Conservation (phyloP, 2,797 vertebrate genomes). For the Discoglossus pictus region DNA sequence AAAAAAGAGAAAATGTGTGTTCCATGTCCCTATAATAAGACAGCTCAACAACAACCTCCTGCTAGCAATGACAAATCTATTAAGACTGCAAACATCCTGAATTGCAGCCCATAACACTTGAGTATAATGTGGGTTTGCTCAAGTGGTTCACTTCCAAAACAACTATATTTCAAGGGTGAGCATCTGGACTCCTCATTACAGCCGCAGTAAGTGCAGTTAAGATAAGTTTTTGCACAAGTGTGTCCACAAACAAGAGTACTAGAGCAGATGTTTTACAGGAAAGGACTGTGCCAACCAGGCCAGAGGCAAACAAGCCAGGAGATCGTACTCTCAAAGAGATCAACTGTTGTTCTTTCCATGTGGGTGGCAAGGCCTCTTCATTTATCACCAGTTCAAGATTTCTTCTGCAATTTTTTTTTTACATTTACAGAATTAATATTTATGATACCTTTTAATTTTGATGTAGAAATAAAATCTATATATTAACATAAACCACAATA, state of each 20-base stretch:
- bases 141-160: slow-evolving; percentile 37
- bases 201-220: slow-evolving; percentile 42
- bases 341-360: neutral
- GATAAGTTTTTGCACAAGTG: slow-evolving; percentile 47
- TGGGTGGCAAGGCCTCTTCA: slow-evolving; percentile 5
- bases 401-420: too few species aligned
- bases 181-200: slow-evolving; percentile 51
- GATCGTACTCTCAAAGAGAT: slow-evolving; percentile 11
- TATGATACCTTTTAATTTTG: too few species aligned
- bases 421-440: too few species aligned
- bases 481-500: too few species aligned
- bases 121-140: slow-evolving; percentile 35
- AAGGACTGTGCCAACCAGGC: slow-evolving; percentile 12
- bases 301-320: slow-evolving; percentile 19
- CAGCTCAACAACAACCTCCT: slow-evolving; percentile 10
- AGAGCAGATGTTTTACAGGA: slow-evolving; percentile 39
- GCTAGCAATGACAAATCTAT: neutral
- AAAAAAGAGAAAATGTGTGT: too few species aligned
- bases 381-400: neutral
- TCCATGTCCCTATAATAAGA: too few species aligned
- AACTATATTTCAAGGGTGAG: slow-evolving; percentile 50
- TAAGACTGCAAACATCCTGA: slow-evolving; percentile 3
- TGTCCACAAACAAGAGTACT: slow-evolving; percentile 46
- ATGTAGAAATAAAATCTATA: too few species aligned
- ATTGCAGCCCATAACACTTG: slow-evolving; percentile 24